phyloP scores from a whole-genome alignment of 2,888 invertebrate species.

The Mimachlamys varia region DNA sequence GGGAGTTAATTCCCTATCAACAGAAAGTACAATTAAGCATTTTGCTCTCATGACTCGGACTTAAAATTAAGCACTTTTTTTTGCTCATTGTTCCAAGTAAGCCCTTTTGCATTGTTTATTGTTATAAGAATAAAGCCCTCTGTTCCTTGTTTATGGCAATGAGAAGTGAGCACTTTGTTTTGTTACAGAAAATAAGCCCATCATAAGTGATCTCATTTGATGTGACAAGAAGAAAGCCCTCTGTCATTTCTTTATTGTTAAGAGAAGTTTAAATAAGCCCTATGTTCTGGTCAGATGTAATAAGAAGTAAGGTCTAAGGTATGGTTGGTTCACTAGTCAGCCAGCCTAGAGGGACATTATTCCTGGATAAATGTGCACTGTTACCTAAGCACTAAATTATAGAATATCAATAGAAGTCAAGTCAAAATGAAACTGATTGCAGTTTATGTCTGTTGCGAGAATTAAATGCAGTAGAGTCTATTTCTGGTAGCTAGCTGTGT shows the following conservation, averaged over 20 bases:
- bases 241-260: not conserved
- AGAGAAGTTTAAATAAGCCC: not conserved
- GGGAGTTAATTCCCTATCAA: no score
- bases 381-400: not conserved
- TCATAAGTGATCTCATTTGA: no score
- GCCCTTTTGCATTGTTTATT: not conserved
- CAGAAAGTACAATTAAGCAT: no score
- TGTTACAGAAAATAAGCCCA: no score
- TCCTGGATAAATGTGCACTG: not conserved
- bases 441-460: not conserved
- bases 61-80: no score
- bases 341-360: not conserved
- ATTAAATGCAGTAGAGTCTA: not conserved
- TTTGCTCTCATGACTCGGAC: no score
- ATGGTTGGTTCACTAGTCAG: not conserved
- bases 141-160: not conserved
- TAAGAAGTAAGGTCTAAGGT: not conserved
- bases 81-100: no score
- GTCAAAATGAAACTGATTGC: constrained; percentile 28
- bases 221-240: not conserved
- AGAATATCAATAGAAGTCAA: constrained; percentile 22
- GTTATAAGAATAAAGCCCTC: not conserved
- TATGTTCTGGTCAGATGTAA: not conserved
- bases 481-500: not conserved
- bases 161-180: not conserved